Evolutionary conservation across 1,140 invertebrate genomes (phyloP).

Genomic region (Metopolophium dirhodum): DNA sequence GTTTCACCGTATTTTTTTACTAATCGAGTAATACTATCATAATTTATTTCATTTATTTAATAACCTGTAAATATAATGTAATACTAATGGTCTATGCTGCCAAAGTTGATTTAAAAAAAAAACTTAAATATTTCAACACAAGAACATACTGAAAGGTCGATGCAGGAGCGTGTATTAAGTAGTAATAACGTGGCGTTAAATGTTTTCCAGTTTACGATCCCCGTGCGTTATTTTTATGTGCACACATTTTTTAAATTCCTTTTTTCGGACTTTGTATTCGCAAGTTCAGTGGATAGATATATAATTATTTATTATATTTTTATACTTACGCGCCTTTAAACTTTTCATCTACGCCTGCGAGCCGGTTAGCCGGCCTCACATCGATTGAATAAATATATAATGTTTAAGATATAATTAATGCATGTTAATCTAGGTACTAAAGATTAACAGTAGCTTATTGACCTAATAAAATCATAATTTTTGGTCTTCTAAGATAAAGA

Average conservation of each 20-base stretch:
- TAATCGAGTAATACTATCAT: background rate
- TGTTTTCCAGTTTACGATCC: background rate
- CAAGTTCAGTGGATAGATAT: background rate
- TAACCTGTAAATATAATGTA: background rate
- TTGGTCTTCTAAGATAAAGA: background rate
- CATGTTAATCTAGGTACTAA: background rate
- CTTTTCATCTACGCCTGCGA: background rate
- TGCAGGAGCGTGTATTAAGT: background rate
- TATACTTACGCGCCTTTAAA: background rate
- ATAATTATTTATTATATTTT: background rate
- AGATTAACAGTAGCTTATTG: conserved; percentile 4
- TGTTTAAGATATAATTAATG: background rate
- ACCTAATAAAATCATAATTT: background rate
- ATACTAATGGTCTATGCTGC: background rate
- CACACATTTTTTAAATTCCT: background rate
- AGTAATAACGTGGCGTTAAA: background rate
- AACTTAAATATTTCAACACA: background rate
- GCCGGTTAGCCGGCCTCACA: no score
- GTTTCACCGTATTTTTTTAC: no score
- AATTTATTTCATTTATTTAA: background rate
- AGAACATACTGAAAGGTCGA: background rate
- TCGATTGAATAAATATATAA: background rate
- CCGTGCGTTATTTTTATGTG: background rate
- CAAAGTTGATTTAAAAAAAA: background rate
- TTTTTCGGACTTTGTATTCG: background rate